Base-by-base conservation (phyloP, 2,797 vertebrate genomes). In the Manis crassicaudata region DNA sequence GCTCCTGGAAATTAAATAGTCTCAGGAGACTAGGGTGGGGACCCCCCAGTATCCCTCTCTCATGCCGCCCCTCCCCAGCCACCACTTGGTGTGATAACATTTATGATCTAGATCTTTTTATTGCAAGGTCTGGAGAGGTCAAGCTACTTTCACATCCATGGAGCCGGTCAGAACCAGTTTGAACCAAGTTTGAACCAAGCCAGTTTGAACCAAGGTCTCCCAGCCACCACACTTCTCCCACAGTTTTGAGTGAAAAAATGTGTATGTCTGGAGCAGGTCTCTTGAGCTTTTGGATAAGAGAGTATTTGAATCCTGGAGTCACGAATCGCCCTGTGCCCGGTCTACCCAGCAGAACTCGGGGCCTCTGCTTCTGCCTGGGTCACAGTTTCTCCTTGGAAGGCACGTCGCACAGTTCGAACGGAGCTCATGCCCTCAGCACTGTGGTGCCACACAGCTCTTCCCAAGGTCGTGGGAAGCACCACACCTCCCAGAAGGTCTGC, bases 1-100 rank as follows among this genome's bases (percentile, higher is more conserved):
- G 20, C 11, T 29, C 9, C 32, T 43, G 32, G 81, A 67, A 72
- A 27, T 7, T 6, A 35, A 52, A 25, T 40, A 23, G 43, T 0
- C 0, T 40, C 2, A 1, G 35, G 52, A 35, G 5, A 16, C 1
- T 27, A 11, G 35, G 43, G 11, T 0, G 5, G 9, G 43, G 27
- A 2, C 0, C 35, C 7, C 37, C 81, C 0, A 0, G 17, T 0
- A 4, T 7, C 5, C 43, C 23, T 58, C 32, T 52, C n/a, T 27
- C 82, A 27, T 0, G 0, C 29, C 18, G 1, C 37, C 40, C 13
- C 77, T 62, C 32, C 88, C 67, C 43, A 6, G 21, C 3, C n/a
- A 63, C 27, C 32, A 0, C 7, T 77, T 2, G 9, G n/a, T 7
- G 11, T 14, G 9, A 0, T 4, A 14, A 7, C 16, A 9, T 11